Conservation (phyloP, 2,113 vertebrate genomes). For the Odobenus rosmarus region DNA sequence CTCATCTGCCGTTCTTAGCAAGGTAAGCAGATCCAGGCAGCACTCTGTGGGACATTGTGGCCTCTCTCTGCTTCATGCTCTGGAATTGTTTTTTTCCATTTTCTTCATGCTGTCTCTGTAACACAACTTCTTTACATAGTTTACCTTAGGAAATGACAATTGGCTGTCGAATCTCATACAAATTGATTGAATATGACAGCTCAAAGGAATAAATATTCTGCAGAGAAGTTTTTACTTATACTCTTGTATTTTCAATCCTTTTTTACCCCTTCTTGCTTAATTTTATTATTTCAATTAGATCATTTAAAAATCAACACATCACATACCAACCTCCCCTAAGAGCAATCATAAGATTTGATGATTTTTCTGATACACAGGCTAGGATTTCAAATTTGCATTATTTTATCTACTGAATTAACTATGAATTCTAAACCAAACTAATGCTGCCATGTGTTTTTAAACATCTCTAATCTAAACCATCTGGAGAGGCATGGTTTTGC, state of each 20-base stretch:
- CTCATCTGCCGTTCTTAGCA: not conserved
- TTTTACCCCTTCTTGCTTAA: conserved; percentile 69
- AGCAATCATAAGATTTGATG: conserved; percentile 78
- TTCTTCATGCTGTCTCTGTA: conserved; percentile 64
- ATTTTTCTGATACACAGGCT: conserved; percentile 70
- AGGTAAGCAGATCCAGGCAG: conserved; percentile 34
- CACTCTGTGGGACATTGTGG: not conserved
- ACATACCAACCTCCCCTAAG: conserved; percentile 71
- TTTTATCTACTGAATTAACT: conserved; percentile 84
- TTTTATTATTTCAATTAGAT: conserved; percentile 78
- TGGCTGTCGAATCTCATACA: conserved; percentile 72
- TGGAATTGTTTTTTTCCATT: conserved; percentile 30
- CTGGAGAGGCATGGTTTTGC: conserved; percentile 89
- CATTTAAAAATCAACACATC: conserved; percentile 78
- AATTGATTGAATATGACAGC: conserved; percentile 79
- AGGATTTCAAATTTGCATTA: conserved; percentile 82
- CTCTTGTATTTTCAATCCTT: conserved; percentile 49
- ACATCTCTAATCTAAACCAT: conserved; percentile 94
- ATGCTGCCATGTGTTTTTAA: conserved; percentile 92
- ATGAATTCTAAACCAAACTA: conserved; percentile 82
- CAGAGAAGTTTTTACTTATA: conserved; percentile 57
- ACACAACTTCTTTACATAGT: conserved; percentile 61
- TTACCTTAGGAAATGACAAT: conserved; percentile 81
- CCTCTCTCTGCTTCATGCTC: conserved; percentile 31
- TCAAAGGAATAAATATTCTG: conserved; percentile 69